Conservation (phyloP, 2,797 vertebrate genomes). For the Sebastes goodei region DNA sequence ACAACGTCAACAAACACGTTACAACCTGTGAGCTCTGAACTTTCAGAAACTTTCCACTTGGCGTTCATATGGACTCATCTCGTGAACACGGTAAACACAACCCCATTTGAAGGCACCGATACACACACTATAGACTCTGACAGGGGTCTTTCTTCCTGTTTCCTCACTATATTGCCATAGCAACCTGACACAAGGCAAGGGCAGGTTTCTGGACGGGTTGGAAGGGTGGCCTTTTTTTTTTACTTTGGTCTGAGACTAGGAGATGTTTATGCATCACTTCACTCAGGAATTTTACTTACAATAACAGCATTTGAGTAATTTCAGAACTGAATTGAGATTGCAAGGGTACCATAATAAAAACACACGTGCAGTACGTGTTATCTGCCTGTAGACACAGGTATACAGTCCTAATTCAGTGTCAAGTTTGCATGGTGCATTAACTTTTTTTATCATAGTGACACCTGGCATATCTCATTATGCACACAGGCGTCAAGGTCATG, state of each 20-base stretch:
- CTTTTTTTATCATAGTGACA: background rate
- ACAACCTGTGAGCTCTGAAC: too few species aligned
- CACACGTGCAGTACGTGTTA: background rate
- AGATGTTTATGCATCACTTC: background rate
- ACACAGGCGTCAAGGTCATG: constrained; percentile 33
- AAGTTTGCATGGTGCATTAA: background rate
- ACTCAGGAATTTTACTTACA: background rate
- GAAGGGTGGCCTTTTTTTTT: background rate
- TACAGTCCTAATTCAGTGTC: background rate
- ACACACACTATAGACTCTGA: background rate
- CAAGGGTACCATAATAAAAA: background rate
- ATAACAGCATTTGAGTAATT: background rate
- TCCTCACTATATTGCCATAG: background rate
- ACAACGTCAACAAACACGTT: too few species aligned
- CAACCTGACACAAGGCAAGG: background rate
- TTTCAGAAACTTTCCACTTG: too few species aligned
- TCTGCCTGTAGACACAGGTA: background rate
- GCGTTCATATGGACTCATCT: too few species aligned
- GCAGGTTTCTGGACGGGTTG: background rate
- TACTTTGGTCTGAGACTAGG: background rate
- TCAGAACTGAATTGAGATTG: background rate
- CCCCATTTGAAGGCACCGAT: too few species aligned
- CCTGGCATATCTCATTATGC: constrained; percentile 4
- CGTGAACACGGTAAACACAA: too few species aligned
- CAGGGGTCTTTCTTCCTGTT: background rate